These are phyloP conservation scores for Latheticus oryzae DNA, from an alignment of 2,888 invertebrate species.

Conservation along the genomic window DNA sequence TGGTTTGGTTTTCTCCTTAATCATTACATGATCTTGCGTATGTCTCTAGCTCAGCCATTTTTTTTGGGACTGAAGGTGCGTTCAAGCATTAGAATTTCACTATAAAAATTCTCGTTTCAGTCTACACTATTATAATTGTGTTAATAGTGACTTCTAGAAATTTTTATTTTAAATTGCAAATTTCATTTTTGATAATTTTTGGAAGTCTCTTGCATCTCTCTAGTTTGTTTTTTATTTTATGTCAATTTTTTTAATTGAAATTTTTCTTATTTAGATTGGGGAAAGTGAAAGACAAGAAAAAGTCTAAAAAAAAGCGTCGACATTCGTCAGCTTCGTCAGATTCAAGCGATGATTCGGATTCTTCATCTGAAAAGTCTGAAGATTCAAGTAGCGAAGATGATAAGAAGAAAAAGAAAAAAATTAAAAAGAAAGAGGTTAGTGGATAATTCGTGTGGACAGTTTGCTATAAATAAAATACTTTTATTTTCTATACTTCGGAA, in stretches of 20 bases:
- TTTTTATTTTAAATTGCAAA: neutral
- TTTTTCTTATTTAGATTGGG: slow-evolving; percentile 52
- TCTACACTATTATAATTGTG: slow-evolving; percentile 30
- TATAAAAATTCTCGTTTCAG: slow-evolving; percentile 36
- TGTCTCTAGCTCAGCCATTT: slow-evolving; percentile 62
- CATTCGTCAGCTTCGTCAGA: slow-evolving; percentile 55
- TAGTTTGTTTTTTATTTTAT: slow-evolving; percentile 7
- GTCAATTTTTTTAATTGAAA: slow-evolving; percentile 1
- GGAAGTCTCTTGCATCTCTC: slow-evolving; percentile 25
- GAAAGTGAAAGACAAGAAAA: slow-evolving; percentile 65
- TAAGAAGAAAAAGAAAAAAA: slow-evolving; percentile 66
- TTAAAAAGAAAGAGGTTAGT: slow-evolving; percentile 67
- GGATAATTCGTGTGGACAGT: slow-evolving; percentile 13
- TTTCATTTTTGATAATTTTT: slow-evolving; percentile 5
- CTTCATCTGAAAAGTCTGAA: slow-evolving; percentile 55
- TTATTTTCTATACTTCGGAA: no score
- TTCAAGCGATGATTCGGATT: slow-evolving; percentile 54
- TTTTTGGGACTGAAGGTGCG: slow-evolving; percentile 63
- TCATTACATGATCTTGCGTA: slow-evolving; percentile 59
- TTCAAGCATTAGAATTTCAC: slow-evolving; percentile 55
- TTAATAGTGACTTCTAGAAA: slow-evolving; percentile 22
- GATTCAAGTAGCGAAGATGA: slow-evolving; percentile 65
- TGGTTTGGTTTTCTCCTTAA: slow-evolving; percentile 52
- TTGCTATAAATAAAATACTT: no score
- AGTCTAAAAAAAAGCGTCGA: slow-evolving; percentile 59